These are phyloP conservation scores for Haliclona indistincta DNA, from an alignment of 37 sponge, comb jelly and placozoan species.

Conservation along the genomic window DNA sequence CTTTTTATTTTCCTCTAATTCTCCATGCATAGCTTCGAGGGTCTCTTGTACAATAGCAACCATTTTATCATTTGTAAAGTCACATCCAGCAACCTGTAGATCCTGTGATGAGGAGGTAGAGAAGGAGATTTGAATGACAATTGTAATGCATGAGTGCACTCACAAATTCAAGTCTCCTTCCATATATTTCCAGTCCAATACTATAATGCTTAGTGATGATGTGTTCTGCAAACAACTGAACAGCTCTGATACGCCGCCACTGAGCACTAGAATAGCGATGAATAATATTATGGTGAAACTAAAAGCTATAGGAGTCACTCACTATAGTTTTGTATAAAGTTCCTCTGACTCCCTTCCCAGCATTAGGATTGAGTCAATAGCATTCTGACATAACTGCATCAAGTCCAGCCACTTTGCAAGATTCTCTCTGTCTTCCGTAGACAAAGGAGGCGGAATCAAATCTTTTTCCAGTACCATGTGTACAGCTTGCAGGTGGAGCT, in stretches of 20 bases:
- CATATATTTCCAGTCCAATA: conserved; percentile 27
- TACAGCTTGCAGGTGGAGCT: conserved; percentile 26
- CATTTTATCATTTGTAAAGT: conserved; percentile 20
- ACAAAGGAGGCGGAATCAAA: not conserved
- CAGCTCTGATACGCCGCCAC: conserved; percentile 54
- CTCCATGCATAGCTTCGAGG: conserved; percentile 13
- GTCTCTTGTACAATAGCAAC: conserved; percentile 27
- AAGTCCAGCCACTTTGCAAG: conserved; percentile 23
- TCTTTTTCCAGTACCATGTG: conserved; percentile 1
- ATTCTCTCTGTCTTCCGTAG: not conserved
- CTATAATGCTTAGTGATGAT: conserved; percentile 39
- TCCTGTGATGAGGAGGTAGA: too few species aligned
- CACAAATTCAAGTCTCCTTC: conserved; percentile 30
- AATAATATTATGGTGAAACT: not conserved
- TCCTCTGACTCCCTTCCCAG: not conserved
- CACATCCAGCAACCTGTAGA: too few species aligned
- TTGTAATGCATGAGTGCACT: conserved; percentile 12
- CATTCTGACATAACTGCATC: conserved; percentile 35
- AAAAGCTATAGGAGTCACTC: too few species aligned
- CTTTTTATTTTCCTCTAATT: conserved; percentile 14
- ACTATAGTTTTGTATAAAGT: too few species aligned
- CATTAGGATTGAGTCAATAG: conserved; percentile 37
- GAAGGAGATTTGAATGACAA: too few species aligned
- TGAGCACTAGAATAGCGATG: conserved; percentile 15
- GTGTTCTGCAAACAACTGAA: conserved; percentile 73